Evolutionary conservation across 2,888 invertebrate species (phyloP).

Genomic region (Drosophila stalkeri): DNA sequence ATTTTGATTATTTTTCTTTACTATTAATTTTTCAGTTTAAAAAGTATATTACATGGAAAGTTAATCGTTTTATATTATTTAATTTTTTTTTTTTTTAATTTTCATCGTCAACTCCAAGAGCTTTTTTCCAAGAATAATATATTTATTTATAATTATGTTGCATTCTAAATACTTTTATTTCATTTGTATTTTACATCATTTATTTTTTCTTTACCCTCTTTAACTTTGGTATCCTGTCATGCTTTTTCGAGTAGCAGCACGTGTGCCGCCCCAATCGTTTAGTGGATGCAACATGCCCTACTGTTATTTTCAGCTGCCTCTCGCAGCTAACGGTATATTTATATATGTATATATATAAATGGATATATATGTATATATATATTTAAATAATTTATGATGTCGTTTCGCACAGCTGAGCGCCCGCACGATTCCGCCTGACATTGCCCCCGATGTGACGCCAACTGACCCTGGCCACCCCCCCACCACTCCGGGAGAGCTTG

Average conservation of each 20-base stretch:
- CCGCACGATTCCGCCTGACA: slow-evolving; percentile 30
- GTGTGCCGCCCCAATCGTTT: slow-evolving; percentile 57
- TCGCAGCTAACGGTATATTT: slow-evolving; percentile 48
- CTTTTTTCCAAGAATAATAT: too few species aligned
- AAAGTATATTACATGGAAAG: too few species aligned
- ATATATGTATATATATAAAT: slow-evolving; percentile 34
- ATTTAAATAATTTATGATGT: slow-evolving; percentile 79
- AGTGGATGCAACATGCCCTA: slow-evolving; percentile 33
- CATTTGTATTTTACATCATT: background rate
- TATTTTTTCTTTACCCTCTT: background rate
- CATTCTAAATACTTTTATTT: background rate
- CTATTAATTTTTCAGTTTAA: too few species aligned
- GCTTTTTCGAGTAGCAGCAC: slow-evolving; percentile 44
- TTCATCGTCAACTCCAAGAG: too few species aligned
- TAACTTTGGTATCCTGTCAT: background rate
- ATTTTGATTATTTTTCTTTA: too few species aligned
- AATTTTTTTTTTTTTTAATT: too few species aligned
- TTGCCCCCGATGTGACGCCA: slow-evolving; percentile 28
- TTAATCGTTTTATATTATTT: too few species aligned
- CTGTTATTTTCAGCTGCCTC: slow-evolving; percentile 29
- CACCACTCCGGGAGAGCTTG: slow-evolving; percentile 6
- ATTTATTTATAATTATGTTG: too few species aligned
- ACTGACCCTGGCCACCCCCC: background rate
- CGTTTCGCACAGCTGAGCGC: slow-evolving; percentile 62
- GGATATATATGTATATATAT: slow-evolving; percentile 42